Evolutionary conservation across 2,888 invertebrate species (phyloP), one percentile per base, ranked within the genome.

Genomic region (Masnerella sp.): DNA sequence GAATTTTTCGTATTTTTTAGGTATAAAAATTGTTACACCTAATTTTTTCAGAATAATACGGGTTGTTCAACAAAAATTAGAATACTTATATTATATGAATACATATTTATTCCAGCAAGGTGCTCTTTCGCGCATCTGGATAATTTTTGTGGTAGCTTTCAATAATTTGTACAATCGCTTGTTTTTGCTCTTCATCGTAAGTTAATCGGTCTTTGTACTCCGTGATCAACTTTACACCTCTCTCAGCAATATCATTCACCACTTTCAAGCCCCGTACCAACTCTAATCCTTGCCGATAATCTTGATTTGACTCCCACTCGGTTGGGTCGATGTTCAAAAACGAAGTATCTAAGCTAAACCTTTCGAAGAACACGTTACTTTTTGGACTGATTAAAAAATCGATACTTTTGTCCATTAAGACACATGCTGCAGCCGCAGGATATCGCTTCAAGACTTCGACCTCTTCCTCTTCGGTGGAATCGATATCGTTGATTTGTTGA

Each of bases 211-310:
- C 42, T 8, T 65, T 71, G 14, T 65, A 71, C 1, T 59, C 52
- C 36, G 30, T 49, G 2, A 71, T 64, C 12, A 65, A 30, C 30
- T 51, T 34, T 25, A 65, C 40, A 20, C 42, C 52, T 36, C 71
- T 64, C 34, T 65, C 64, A 5, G 58, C 65, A 12, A 51, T 34
- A 25, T 71, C 71, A n/a, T 71, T 71, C 0, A 65, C 65, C 4
- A 65, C 52, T 36, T 59, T 71, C 0, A 71, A 2, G 7, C 45
- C n/a, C 20, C 30, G 51, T 3, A 58, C 65, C 38, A 43, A 11
- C 8, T 51, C 11, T 25, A 65, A 51, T 12, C 62, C 71, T 2
- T n/a, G 4, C 11, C 8, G 20, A 34, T 69, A 73, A 34, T 43
- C 18, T 54, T 69, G 32, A 43, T 73, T 17, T 18, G 36, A 18